Evolutionary conservation across 2,113 vertebrate genomes (phyloP).

Genomic region (Prinia subflava): DNA sequence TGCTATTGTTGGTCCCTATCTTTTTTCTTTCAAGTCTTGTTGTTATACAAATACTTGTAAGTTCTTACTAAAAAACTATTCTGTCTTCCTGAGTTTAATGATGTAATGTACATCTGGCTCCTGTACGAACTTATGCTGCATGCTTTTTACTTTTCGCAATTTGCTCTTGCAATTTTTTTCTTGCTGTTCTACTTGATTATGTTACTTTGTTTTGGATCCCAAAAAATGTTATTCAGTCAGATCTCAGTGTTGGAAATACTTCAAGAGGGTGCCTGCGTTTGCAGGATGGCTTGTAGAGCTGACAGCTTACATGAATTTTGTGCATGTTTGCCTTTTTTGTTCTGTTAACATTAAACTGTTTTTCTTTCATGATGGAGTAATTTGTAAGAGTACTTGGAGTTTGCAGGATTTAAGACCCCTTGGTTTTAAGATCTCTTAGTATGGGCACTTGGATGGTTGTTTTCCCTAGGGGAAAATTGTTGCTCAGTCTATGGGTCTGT

Average conservation of each 20-base stretch:
- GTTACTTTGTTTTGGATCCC: background rate
- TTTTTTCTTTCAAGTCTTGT: background rate
- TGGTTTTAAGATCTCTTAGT: background rate
- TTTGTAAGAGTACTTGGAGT: background rate
- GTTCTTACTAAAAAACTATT: background rate
- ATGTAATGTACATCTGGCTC: background rate
- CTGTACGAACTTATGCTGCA: background rate
- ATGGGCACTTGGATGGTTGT: background rate
- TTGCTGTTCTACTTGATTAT: background rate
- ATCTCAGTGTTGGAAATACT: background rate
- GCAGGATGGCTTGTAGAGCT: background rate
- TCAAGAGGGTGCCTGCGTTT: background rate
- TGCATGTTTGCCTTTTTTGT: background rate
- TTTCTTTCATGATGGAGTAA: background rate
- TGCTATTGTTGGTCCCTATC: background rate
- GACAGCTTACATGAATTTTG: background rate
- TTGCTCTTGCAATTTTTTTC: background rate
- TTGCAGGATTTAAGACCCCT: background rate
- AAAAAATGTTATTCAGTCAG: background rate
- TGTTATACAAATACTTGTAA: background rate
- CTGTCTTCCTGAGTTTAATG: background rate
- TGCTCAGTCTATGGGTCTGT: accelerated
- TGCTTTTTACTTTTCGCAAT: background rate
- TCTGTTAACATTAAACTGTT: background rate
- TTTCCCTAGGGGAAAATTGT: background rate